phyloP scores from a whole-genome alignment of 2,888 invertebrate species.

The Sarcophaga rosellei region DNA sequence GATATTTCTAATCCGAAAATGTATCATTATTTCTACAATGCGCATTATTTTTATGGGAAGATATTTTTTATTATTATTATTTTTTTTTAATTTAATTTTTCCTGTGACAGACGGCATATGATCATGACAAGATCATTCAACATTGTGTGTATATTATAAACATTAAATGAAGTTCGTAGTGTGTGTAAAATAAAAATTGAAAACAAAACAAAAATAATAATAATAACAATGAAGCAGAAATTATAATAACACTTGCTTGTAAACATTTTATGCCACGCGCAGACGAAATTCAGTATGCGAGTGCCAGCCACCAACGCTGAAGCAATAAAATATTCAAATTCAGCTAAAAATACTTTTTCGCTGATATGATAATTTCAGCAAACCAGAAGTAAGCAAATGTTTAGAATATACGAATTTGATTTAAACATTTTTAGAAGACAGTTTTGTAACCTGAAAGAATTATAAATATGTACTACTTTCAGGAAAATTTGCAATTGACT shows the following conservation, averaged over 20 bases:
- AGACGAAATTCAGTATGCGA: constrained; percentile 59
- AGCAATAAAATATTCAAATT: constrained; percentile 27
- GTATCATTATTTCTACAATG: neutral
- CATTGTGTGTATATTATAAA: neutral
- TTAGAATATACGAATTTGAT: too few species aligned
- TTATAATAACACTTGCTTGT: neutral
- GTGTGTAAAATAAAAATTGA: neutral
- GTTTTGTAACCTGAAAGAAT: too few species aligned
- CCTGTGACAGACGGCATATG: constrained; percentile 32
- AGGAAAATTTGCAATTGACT: neutral
- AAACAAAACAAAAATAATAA: neutral
- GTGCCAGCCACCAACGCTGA: constrained; percentile 46
- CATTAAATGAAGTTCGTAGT: neutral
- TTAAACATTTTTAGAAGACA: too few species aligned
- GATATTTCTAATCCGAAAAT: constrained; percentile 12
- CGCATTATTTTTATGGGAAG: constrained; percentile 12
- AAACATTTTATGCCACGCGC: constrained; percentile 21
- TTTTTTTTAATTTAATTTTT: constrained; percentile 1
- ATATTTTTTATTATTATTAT: constrained; percentile 5
- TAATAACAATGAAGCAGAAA: neutral
- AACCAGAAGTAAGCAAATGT: neutral
- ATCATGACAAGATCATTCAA: constrained; percentile 25
- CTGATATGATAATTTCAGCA: constrained; percentile 8
- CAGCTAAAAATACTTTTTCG: constrained; percentile 51
- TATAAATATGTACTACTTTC: neutral